Evolutionary conservation across 1,140 invertebrate species (phyloP), one percentile per base, ranked within the genome.

Genomic region (Whitmania pigra): DNA sequence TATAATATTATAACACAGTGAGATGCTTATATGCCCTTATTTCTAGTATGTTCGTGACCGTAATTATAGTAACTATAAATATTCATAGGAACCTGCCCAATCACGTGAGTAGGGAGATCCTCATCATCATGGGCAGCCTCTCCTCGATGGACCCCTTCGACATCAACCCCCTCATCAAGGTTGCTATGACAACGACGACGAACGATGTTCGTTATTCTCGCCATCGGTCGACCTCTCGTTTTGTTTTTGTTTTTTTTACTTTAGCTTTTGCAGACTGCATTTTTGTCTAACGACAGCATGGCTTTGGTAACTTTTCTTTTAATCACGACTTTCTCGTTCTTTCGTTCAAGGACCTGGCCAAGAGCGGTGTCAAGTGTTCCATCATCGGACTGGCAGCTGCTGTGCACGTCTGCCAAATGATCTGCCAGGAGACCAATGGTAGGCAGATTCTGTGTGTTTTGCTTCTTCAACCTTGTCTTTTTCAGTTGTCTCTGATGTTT

Each of bases 71-170:
- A 49, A 0, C 43, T 13, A 49, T 49, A 13, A 49, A 49, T 49
- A 49, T 66, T 76, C 78, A 36, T 70, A 85, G 89, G 79, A 86
- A 93, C 70, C 86, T 98, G 77, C 94, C 94, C 4, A 86, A 88
- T 1, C 94, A 99, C 84, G 91, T 93, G 0, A 97, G 93, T 73
- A 84, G 93, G 77, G 93, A 97, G 84, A 86, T 97, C 2, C 74
- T 82, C 2, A 83, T 97, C 7, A 87, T 98, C 17, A 88, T 93
- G 85, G 93, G 91, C 0, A 94, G 92, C 78, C 85, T 98, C 36
- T 97, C 94, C 2, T 94, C 93, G 2, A 97, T 94, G 84, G 95
- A 99, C 84, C 95, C 95, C 27, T 88, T 90, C 29, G 92, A 97
- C 78, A 95, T 98, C 36, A 88, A 87, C 75, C 84, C 85, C 71